phyloP scores from a whole-genome alignment of 2,888 invertebrate genomes.

The Zonitis immaculata region DNA sequence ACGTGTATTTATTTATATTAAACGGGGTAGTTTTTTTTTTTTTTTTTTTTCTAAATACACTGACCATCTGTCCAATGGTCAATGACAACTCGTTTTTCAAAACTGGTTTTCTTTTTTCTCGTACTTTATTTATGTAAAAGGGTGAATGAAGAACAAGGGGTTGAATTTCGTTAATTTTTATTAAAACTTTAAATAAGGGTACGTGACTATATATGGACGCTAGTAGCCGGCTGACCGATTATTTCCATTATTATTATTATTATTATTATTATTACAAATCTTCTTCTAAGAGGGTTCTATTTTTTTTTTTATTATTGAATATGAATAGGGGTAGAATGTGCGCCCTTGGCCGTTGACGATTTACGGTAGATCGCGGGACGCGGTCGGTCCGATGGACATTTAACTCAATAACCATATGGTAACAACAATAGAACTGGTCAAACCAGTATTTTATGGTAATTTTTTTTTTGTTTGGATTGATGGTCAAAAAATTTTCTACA shows the following conservation, averaged over 20 bases:
- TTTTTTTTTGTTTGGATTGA: slow-evolving; percentile 22
- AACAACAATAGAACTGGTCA: slow-evolving; percentile 43
- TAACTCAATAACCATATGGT: too few species aligned
- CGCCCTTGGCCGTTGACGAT: not conserved
- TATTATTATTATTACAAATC: not conserved
- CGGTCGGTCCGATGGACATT: not conserved
- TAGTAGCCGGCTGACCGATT: not conserved
- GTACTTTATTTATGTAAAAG: too few species aligned
- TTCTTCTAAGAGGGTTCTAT: not conserved
- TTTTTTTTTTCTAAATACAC: not conserved
- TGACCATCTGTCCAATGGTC: slow-evolving; percentile 1
- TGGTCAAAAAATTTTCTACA: too few species aligned
- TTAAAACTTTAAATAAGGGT: too few species aligned
- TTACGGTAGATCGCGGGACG: too few species aligned
- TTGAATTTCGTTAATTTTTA: too few species aligned
- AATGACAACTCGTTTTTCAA: not conserved
- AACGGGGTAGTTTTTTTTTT: not conserved
- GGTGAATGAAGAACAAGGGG: too few species aligned
- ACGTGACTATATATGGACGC: not conserved
- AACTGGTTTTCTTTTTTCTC: not conserved
- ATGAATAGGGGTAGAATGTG: not conserved
- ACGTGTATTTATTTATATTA: not conserved
- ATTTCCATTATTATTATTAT: too few species aligned
- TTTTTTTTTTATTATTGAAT: too few species aligned
- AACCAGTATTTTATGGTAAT: slow-evolving; percentile 45